phyloP scores from a whole-genome alignment of 2,797 vertebrate species.

The Harpagifer antarcticus region DNA sequence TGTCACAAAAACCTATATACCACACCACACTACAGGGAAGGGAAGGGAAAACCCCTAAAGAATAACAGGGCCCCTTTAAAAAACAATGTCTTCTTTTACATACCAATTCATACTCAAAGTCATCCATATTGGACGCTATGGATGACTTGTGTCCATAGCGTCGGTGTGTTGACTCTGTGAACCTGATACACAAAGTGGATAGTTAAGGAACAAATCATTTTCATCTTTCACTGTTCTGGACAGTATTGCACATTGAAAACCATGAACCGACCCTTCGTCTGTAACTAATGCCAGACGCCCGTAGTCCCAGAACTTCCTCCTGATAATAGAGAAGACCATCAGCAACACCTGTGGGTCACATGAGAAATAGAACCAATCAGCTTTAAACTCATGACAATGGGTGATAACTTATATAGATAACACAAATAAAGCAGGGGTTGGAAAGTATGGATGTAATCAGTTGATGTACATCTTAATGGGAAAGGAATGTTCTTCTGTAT shows the following conservation, averaged over 20 bases:
- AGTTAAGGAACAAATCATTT: background rate
- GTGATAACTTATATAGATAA: background rate
- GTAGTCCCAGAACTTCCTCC: slow-evolving; percentile 94
- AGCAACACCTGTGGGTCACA: slow-evolving; percentile 85
- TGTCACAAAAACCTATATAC: no score
- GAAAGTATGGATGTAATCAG: background rate
- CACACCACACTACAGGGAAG: no score
- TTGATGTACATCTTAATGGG: background rate
- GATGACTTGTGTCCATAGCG: slow-evolving; percentile 84
- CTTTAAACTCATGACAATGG: background rate
- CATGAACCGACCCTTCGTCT: slow-evolving; percentile 83
- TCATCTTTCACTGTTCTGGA: background rate
- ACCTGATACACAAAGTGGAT: slow-evolving; percentile 59
- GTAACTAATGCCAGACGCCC: slow-evolving; percentile 94
- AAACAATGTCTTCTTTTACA: slow-evolving; percentile 18
- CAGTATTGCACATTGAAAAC: background rate
- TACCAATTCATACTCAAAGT: slow-evolving; percentile 88
- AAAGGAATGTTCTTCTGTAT: background rate
- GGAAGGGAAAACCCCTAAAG: no score
- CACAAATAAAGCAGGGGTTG: background rate
- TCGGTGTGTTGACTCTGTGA: slow-evolving; percentile 64
- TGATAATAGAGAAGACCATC: slow-evolving; percentile 89
- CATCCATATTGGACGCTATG: slow-evolving; percentile 79
- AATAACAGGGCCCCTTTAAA: no score
- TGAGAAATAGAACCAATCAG: background rate